Base-by-base conservation (phyloP, 1,140 invertebrate genomes). In the Gryllus bimaculatus region DNA sequence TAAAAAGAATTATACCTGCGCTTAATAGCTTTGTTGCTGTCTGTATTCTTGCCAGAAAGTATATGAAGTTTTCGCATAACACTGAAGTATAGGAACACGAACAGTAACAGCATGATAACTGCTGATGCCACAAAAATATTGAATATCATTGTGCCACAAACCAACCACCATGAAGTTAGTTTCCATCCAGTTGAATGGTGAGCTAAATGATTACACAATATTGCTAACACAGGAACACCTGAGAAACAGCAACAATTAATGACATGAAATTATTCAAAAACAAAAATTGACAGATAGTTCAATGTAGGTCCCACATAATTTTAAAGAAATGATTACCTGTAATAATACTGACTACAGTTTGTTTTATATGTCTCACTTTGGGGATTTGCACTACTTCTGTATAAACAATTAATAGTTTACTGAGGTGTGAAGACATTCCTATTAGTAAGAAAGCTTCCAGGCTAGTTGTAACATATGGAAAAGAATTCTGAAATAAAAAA, bases 121-220 rank as follows among this genome's bases (percentile, higher is more conserved):
- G 87, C 86, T 78, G 88, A 89, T 77, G 85, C 86, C 48, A 89
- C 82, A 79, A 89, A 90, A 80, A 90, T 89, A 82, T 89, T 89
- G 82, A 89, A 90, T 18, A 89, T 85, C 39, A 88, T 85, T 15
- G 87, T 88, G 10, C 87, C 88, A 49, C 84, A 85, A 73, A 88
- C 85, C 79, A 90, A 82, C 90, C 89, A 90, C 89, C 89, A 90
- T 7, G 89, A 89, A 73, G 87, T 84, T 75, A 89, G 85, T 79
- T 86, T 83, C 79, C 86, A 85, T 48, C 88, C 86, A 49, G 87
- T 88, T 54, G 87, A 89, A 80, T 88, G 86, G 76, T 89, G 87
- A 8, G 87, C 87, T 49, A 90, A 83, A 81, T 90, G 88, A n/a
- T 88, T 89, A 20, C 87, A 86, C 21, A 90, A 84, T 49, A 90